Conservation (phyloP, 2,113 vertebrate species). For the Taurulus bubalis region DNA sequence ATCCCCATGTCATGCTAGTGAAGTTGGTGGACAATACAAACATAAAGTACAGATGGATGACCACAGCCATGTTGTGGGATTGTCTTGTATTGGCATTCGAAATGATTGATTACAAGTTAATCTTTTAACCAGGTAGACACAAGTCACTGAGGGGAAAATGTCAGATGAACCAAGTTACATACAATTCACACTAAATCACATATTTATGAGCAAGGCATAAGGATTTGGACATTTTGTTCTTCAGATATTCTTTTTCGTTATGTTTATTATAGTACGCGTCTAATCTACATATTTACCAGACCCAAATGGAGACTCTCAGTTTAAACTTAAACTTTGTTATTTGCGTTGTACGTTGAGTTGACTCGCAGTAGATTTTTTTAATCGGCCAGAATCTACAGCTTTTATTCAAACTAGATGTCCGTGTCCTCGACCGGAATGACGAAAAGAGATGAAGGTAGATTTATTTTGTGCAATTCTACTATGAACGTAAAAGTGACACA, state of each 20-base stretch:
- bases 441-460: neutral
- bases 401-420: neutral
- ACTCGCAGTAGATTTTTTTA: neutral
- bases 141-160: neutral
- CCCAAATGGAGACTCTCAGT: neutral
- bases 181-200: neutral
- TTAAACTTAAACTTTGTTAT: neutral
- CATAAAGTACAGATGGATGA: neutral
- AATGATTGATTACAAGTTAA: neutral
- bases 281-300: neutral
- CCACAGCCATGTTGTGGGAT: neutral
- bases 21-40: neutral
- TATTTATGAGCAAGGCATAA: neutral
- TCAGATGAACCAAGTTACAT: neutral
- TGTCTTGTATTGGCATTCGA: neutral
- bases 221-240: neutral
- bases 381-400: neutral
- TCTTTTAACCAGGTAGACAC: neutral
- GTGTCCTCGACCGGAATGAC: neutral
- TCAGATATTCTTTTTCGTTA: neutral
- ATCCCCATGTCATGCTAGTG: neutral
- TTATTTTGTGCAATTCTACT: neutral
- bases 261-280: neutral
- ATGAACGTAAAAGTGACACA: neutral
- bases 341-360: neutral